Base-by-base conservation (phyloP, 2,888 invertebrate species). In the Drosophila meridiana region DNA sequence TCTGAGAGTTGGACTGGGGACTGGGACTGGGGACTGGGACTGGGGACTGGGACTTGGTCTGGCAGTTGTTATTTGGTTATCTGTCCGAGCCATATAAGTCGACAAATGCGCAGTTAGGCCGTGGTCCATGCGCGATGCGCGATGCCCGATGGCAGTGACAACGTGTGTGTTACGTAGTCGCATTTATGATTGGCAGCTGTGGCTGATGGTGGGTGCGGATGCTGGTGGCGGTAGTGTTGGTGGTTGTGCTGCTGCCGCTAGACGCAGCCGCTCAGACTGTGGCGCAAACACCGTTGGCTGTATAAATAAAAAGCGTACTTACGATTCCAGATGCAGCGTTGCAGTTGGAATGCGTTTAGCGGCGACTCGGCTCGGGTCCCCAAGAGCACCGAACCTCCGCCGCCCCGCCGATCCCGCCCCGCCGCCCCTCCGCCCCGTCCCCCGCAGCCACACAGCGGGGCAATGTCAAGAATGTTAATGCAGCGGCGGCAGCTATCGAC, bases 391-490 rank as follows among this genome's bases (percentile, higher is more conserved):
- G 20, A 11, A 5, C 34, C 2, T 3, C 60, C 43, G n/a, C 45
- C 7, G 32, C 11, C 28, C 30, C 14, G 3, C 26, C 30, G 20
- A 20, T 38, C 32, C 8, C 1, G 1, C 45, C 13, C 28, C 42
- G 20, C 13, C 32, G 30, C 14, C 4, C 11, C 9, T 9, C 20
- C 9, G 61, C 0, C 28, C 3, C 58, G 0, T 20, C 61, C 0
- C 32, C 1, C 30, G 3, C 4, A 48, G 38, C 34, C 45, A 45
- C 52, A 42, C 26, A 30, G 9, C 52, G 63, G 66, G 70, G 74
- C 66, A 80, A 82, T 88, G 88, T 78, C 61, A 80, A 81, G 88
- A 81, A 91, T 91, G 91, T 91, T 91, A 91, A 91, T 91, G 91
- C 90, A 85, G 65, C 76, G 72, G 52, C 76, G 56, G 60, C 73